These are phyloP conservation scores for Hydropsyche tenuis DNA, from an alignment of 1,140 invertebrate species.

Conservation along the genomic window DNA sequence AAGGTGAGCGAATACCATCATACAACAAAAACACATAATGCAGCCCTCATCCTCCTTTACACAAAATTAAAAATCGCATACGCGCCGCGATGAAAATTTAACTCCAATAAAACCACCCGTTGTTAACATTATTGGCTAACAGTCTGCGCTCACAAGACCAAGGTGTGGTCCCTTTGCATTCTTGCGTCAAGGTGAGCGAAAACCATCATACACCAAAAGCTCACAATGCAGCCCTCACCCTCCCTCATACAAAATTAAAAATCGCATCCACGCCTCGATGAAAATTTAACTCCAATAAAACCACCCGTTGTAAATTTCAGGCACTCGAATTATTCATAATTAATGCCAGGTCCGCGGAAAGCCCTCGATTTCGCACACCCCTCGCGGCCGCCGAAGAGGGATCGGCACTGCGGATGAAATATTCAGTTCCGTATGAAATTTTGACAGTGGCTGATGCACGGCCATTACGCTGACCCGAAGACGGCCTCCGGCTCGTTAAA, in stretches of 20 bases:
- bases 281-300: no score
- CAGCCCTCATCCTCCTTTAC: no score
- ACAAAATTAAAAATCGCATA: neutral
- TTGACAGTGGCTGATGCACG: conserved; percentile 22
- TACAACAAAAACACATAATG: no score
- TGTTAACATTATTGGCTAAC: conserved; percentile 87
- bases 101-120: no score
- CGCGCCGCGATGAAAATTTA: neutral
- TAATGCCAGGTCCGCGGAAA: no score
- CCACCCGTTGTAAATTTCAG: no score
- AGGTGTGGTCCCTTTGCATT: conserved; percentile 83
- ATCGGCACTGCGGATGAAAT: conserved; percentile 1
- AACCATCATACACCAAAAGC: no score
- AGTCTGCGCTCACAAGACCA: conserved; percentile 90
- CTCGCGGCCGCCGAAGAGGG: neutral
- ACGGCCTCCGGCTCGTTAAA: conserved; percentile 10
- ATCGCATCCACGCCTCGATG: neutral
- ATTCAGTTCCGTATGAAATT: conserved; percentile 18
- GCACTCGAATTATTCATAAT: no score
- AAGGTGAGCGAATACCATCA: conserved; percentile 73
- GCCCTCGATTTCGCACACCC: neutral
- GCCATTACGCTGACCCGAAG: conserved; percentile 11
- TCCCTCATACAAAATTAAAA: neutral
- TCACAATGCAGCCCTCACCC: no score
- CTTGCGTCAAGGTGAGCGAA: conserved; percentile 75